Conservation (phyloP, 2,797 vertebrate species). For the Hyperoplus immaculatus region DNA sequence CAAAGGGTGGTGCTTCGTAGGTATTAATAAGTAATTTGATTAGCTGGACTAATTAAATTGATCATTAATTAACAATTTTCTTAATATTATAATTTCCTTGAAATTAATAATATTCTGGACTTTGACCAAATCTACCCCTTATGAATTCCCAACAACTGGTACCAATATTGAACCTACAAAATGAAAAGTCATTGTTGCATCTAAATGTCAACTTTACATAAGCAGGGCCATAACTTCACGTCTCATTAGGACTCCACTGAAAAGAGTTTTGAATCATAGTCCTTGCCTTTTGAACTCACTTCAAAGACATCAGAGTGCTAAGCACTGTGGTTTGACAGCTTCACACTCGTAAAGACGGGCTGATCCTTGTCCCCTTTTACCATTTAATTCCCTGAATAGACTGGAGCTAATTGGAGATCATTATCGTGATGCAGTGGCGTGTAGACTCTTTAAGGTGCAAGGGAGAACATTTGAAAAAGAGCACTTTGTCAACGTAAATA, state of each 20-base stretch:
- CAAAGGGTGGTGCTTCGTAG: too few relatives aligned
- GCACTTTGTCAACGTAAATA: too few relatives aligned
- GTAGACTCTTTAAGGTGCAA: slow-evolving; percentile 39
- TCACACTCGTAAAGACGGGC: slow-evolving; percentile 65
- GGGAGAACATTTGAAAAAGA: slow-evolving; percentile 6
- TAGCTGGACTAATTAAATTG: too few relatives aligned
- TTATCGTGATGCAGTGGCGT: slow-evolving; percentile 77
- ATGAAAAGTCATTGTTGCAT: slow-evolving; percentile 52
- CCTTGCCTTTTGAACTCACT: slow-evolving; percentile 74
- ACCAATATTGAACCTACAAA: slow-evolving; percentile 46
- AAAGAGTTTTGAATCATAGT: slow-evolving; percentile 67
- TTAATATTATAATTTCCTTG: too few relatives aligned
- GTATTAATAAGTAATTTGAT: too few relatives aligned
- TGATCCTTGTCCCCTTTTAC: slow-evolving; percentile 74
- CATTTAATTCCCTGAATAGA: slow-evolving; percentile 80
- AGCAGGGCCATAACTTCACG: slow-evolving; percentile 53
- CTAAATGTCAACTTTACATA: slow-evolving; percentile 65
- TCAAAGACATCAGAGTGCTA: slow-evolving; percentile 76
- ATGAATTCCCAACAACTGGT: not conserved
- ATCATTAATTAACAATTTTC: slow-evolving; percentile 18
- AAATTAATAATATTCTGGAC: too few relatives aligned
- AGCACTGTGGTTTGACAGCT: slow-evolving; percentile 64
- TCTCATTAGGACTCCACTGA: slow-evolving; percentile 59
- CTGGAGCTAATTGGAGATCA: slow-evolving; percentile 83
- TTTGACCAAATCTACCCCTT: too few relatives aligned